Conservation (phyloP, 2,888 invertebrate species). For the Drosophila anomalipes region DNA sequence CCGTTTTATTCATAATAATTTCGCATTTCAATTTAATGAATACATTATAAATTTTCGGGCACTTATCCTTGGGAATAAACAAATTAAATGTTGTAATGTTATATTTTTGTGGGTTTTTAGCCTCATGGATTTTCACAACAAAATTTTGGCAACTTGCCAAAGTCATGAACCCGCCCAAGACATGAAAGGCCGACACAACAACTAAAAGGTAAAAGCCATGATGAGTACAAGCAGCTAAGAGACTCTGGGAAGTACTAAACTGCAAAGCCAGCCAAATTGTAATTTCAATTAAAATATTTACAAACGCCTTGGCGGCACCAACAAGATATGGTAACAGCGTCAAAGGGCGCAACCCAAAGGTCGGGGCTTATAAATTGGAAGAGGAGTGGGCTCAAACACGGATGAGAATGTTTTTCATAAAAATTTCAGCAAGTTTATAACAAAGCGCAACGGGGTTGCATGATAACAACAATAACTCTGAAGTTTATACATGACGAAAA, state of each 20-base stretch:
- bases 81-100: not conserved
- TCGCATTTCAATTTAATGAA: not conserved
- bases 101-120: slow-evolving; percentile 13
- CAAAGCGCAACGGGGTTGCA: slow-evolving; percentile 68
- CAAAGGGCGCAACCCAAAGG: slow-evolving; percentile 53
- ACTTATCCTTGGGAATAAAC: not conserved
- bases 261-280: slow-evolving; percentile 58
- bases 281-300: slow-evolving; percentile 80
- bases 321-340: slow-evolving; percentile 57
- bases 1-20: not conserved
- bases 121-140: slow-evolving; percentile 22
- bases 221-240: slow-evolving; percentile 25
- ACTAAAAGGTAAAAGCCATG: slow-evolving; percentile 23
- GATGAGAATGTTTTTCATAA: slow-evolving; percentile 60
- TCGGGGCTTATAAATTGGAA: slow-evolving; percentile 15
- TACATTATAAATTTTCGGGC: not conserved
- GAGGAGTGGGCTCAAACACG: slow-evolving; percentile 22
- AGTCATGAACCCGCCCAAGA: slow-evolving; percentile 5
- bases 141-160: slow-evolving; percentile 46
- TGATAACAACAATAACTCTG: slow-evolving; percentile 64
- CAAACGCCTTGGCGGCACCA: slow-evolving; percentile 56
- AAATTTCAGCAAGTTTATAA: slow-evolving; percentile 63
- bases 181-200: slow-evolving; percentile 11
- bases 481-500: slow-evolving; percentile 20
- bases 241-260: slow-evolving; percentile 24